These are phyloP conservation scores for Dendronephthya gigantea DNA, from an alignment of 64 coral and sea anemone genomes.

Conservation along the genomic window DNA sequence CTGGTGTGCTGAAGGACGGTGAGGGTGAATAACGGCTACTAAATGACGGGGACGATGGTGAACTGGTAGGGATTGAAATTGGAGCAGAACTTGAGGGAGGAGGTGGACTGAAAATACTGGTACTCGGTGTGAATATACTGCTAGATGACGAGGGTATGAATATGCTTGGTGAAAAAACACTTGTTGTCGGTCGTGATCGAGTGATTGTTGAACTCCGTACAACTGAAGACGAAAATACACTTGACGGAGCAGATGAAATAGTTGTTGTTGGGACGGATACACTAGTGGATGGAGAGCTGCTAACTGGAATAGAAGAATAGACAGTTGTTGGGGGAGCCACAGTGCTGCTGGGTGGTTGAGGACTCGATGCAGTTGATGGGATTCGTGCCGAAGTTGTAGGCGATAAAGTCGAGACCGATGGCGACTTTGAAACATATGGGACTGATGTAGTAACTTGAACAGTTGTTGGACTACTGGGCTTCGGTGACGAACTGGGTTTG, in stretches of 20 bases:
- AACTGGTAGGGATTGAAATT: not conserved
- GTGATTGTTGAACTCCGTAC: not conserved
- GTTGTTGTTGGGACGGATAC: not conserved
- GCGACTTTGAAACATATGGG: too few relatives aligned
- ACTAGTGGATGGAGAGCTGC: not conserved
- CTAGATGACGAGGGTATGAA: conserved; percentile 12
- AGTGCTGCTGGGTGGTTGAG: not conserved
- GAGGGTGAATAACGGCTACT: not conserved
- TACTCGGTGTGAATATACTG: not conserved
- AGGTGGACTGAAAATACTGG: not conserved
- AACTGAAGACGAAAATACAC: not conserved
- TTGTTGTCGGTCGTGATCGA: not conserved
- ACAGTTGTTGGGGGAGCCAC: not conserved
- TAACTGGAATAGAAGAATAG: too few relatives aligned
- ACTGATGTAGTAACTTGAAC: too few relatives aligned
- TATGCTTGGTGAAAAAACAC: not conserved
- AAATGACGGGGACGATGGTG: not conserved
- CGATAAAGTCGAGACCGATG: not conserved
- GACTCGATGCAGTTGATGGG: not conserved
- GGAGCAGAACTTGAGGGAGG: not conserved
- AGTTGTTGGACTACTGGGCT: too few relatives aligned
- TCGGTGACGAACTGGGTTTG: too few relatives aligned
- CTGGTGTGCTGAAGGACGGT: not conserved
- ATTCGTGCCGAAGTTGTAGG: not conserved
- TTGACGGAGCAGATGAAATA: too few relatives aligned